These are phyloP conservation scores for Gymnothorax javanicus DNA, from an alignment of 2,797 vertebrate genomes.

Conservation along the genomic window DNA sequence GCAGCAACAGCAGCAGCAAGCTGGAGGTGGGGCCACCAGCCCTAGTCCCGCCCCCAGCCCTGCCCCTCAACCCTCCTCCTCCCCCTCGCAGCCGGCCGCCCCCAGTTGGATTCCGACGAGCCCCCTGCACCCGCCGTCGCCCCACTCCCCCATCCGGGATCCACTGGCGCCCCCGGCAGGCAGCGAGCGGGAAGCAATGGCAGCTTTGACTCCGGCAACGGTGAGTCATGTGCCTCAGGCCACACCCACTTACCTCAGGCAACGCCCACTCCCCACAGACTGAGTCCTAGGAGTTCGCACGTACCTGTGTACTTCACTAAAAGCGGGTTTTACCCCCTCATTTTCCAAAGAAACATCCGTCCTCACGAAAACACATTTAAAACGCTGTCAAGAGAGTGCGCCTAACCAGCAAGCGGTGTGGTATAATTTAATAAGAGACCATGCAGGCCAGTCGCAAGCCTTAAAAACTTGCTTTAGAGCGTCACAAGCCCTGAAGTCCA, in stretches of 20 bases:
- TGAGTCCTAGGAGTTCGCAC: too few relatives aligned
- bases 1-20: conserved; percentile 63
- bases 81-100: conserved; percentile 74
- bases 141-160: conserved; percentile 51
- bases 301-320: too few relatives aligned
- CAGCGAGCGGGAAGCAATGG: conserved; percentile 80
- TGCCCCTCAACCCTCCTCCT: conserved; percentile 63
- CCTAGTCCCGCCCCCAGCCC: conserved; percentile 68
- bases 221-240: conserved; percentile 54
- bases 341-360: too few relatives aligned
- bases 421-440: too few relatives aligned
- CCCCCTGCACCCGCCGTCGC: conserved; percentile 42
- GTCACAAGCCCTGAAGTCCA: too few relatives aligned
- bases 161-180: conserved; percentile 51
- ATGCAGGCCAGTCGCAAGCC: too few relatives aligned
- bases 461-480: too few relatives aligned
- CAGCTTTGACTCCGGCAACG: conserved; percentile 81
- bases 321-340: too few relatives aligned
- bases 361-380: too few relatives aligned
- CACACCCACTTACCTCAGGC: neutral
- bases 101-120: conserved; percentile 76
- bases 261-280: neutral
- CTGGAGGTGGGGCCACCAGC: conserved; percentile 53
- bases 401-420: too few relatives aligned
- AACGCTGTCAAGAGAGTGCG: too few relatives aligned